Percentiles rank a stretch among this genome's conserved stretches.
Evolutionary conservation across 2,113 vertebrate genomes (phyloP).

Genomic region (Cervus canadensis): DNA sequence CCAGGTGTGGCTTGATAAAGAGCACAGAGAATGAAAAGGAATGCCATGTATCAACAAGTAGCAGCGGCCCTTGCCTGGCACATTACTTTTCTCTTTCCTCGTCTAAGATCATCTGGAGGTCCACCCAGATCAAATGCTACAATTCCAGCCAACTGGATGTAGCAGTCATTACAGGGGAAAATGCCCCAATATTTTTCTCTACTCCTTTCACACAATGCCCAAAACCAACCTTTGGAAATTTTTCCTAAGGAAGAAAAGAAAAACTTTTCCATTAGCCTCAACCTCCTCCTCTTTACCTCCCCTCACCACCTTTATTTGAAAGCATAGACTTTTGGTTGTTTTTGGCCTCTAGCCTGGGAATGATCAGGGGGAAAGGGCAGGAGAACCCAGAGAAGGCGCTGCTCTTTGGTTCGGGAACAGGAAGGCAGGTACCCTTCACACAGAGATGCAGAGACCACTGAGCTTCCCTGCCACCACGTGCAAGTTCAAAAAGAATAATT

Average conservation of each 20-base stretch:
- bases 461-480: neutral
- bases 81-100: neutral
- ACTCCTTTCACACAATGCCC: neutral
- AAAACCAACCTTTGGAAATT: neutral
- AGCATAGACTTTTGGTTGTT: constrained; percentile 35
- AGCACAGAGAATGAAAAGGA: neutral
- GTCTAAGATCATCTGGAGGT: neutral
- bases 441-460: neutral
- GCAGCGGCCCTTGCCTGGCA: no score
- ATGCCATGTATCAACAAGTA: neutral
- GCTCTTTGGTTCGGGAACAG: neutral
- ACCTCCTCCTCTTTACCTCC: neutral
- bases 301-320: neutral
- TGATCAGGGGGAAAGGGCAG: constrained; percentile 17
- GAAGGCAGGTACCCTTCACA: neutral
- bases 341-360: constrained; percentile 48
- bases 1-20: neutral
- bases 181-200: neutral
- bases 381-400: constrained; percentile 12
- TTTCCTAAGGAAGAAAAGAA: neutral
- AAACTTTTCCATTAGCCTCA: neutral
- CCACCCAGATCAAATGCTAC: neutral
- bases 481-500: constrained; percentile 75
- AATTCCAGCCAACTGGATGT: neutral
- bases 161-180: neutral